Evolutionary conservation across 2,797 vertebrate species (phyloP).

Genomic region (Pseudocheirus occidentalis): DNA sequence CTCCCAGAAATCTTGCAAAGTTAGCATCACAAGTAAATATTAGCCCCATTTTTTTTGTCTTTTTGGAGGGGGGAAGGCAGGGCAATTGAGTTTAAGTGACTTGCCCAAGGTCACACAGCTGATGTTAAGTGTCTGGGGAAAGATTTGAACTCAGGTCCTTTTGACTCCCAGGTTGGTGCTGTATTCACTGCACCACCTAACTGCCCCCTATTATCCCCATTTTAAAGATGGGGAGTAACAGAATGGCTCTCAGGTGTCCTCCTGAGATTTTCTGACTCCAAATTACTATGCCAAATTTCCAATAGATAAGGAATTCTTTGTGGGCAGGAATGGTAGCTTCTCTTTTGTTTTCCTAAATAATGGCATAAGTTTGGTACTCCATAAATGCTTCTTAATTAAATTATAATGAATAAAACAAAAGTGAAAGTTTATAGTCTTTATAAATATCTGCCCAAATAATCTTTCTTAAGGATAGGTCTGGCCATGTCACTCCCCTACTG

Average conservation of each 20-base stretch:
- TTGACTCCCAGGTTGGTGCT: too few species aligned
- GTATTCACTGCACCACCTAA: too few species aligned
- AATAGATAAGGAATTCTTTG: not conserved
- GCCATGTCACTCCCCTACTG: not conserved
- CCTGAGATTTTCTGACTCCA: not conserved
- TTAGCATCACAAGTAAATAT: not conserved
- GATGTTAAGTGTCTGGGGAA: too few species aligned
- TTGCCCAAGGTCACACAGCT: too few species aligned
- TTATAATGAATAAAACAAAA: not conserved
- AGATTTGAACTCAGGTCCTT: too few species aligned
- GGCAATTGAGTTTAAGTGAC: too few species aligned
- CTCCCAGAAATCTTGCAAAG: not conserved
- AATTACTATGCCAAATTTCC: not conserved
- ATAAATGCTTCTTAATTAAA: not conserved
- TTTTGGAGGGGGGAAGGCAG: too few species aligned
- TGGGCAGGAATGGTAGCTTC: not conserved
- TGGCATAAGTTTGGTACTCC: not conserved
- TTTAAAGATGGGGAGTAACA: not conserved
- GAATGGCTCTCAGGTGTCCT: not conserved
- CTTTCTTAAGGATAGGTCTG: not conserved
- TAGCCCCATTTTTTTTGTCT: not conserved
- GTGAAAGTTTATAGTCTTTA: not conserved
- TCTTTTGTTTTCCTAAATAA: not conserved
- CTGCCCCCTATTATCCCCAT: not conserved
- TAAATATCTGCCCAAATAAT: not conserved